These are phyloP conservation scores for Scaptomyza cyrtandrae DNA, from an alignment of 2,888 invertebrate species.

Conservation along the genomic window DNA sequence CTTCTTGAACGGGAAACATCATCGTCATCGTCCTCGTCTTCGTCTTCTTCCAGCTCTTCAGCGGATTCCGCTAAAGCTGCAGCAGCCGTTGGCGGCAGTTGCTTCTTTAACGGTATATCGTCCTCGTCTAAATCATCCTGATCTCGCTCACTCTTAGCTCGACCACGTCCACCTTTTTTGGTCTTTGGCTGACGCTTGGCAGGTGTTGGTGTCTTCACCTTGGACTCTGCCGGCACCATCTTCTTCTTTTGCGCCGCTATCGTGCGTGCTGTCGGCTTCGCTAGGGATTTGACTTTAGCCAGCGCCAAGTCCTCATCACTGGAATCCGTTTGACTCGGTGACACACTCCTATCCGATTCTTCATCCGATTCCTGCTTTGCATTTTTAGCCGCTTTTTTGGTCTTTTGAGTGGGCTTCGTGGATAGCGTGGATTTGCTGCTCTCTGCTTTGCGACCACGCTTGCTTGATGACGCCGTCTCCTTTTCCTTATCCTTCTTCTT, in stretches of 20 bases:
- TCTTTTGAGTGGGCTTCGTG: slow-evolving; percentile 59
- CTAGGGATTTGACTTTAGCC: slow-evolving; percentile 56
- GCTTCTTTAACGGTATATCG: slow-evolving; percentile 61
- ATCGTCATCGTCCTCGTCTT: slow-evolving; percentile 69
- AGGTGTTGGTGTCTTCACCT: slow-evolving; percentile 61
- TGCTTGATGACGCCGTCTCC: slow-evolving; percentile 31
- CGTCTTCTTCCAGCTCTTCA: slow-evolving; percentile 77
- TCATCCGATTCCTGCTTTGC: slow-evolving; percentile 49
- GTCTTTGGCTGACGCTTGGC: slow-evolving; percentile 59
- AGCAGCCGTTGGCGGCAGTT: slow-evolving; percentile 79
- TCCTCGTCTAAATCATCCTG: slow-evolving; percentile 32
- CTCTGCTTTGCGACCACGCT: slow-evolving; percentile 61
- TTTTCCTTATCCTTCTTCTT: slow-evolving; percentile 48
- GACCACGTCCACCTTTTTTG: slow-evolving; percentile 47
- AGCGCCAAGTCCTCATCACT: slow-evolving; percentile 67
- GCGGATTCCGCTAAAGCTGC: slow-evolving; percentile 78
- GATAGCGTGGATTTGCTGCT: slow-evolving; percentile 43
- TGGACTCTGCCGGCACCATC: slow-evolving; percentile 56
- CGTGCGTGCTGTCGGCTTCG: slow-evolving; percentile 63
- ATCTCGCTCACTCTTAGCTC: slow-evolving; percentile 32
- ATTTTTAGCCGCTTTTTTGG: slow-evolving; percentile 65
- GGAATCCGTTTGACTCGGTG: slow-evolving; percentile 48
- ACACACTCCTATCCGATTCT: slow-evolving; percentile 59
- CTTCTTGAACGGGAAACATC: slow-evolving; percentile 81
- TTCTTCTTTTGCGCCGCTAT: slow-evolving; percentile 74